These are phyloP conservation scores for Terrapene triunguis DNA, from an alignment of 2,113 vertebrate species.

Conservation along the genomic window DNA sequence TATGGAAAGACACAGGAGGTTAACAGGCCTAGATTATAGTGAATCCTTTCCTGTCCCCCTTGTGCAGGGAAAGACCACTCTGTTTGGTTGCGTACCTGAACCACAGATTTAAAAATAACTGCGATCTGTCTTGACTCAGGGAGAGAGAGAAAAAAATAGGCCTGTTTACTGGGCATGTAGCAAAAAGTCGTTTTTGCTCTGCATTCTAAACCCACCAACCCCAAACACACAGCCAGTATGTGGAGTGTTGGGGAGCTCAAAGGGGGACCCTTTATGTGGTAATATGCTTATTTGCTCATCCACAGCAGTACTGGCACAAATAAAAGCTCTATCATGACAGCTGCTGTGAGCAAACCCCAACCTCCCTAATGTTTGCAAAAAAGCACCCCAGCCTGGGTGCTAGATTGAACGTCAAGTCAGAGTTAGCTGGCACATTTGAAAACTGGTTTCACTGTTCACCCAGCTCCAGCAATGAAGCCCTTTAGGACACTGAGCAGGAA, in stretches of 20 bases:
- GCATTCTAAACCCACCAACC: rapidly evolving
- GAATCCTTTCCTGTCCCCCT: not conserved
- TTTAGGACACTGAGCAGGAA: not conserved
- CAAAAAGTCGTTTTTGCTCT: rapidly evolving
- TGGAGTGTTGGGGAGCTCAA: not conserved
- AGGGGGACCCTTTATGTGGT: too few species aligned
- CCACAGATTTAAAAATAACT: rapidly evolving
- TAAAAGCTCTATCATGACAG: rapidly evolving
- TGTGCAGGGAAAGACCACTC: not conserved
- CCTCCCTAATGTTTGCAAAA: not conserved
- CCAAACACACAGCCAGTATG: not conserved
- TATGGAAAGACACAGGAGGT: not conserved
- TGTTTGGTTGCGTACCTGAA: not conserved
- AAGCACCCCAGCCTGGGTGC: rapidly evolving
- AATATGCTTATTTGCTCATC: rapidly evolving
- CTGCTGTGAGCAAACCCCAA: rapidly evolving
- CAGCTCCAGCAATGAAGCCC: rapidly evolving
- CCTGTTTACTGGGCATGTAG: rapidly evolving
- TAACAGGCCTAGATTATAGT: not conserved
- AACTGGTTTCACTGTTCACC: not conserved
- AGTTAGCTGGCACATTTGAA: not conserved
- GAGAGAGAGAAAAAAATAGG: rapidly evolving
- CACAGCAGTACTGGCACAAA: rapidly evolving
- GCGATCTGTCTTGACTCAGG: rapidly evolving
- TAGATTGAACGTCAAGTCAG: rapidly evolving